Percentiles rank a stretch among this genome's conserved stretches.
Evolutionary conservation across 1,140 invertebrate species (phyloP).

Genomic region (Riptortus pedestris): DNA sequence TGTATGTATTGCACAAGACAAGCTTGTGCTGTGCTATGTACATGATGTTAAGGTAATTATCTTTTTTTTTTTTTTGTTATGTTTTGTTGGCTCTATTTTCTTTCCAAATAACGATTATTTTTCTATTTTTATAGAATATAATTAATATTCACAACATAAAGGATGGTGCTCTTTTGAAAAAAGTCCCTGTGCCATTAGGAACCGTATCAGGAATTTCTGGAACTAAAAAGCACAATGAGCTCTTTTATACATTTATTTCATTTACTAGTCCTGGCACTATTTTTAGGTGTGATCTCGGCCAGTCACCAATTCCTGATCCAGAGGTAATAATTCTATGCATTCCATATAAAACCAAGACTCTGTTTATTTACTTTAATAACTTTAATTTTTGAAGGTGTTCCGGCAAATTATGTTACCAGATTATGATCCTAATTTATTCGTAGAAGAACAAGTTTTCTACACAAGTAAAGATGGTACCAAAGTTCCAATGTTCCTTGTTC

Average conservation of each 20-base stretch:
- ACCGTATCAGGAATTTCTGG: conserved; percentile 75
- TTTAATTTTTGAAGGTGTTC: conserved; percentile 49
- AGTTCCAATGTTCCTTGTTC: conserved; percentile 95
- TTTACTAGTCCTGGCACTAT: conserved; percentile 87
- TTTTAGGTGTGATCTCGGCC: conserved; percentile 72
- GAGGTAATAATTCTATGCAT: no score
- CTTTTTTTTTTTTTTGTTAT: neutral
- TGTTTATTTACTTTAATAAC: neutral
- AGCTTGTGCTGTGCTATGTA: conserved; percentile 83
- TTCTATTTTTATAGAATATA: conserved; percentile 52
- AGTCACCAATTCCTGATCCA: conserved; percentile 46
- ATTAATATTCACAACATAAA: conserved; percentile 69
- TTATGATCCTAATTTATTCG: conserved; percentile 70
- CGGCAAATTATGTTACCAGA: conserved; percentile 73
- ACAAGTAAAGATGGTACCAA: conserved; percentile 87
- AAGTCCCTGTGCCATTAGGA: conserved; percentile 75
- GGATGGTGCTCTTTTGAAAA: conserved; percentile 58
- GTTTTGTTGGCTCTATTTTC: neutral
- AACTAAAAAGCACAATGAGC: conserved; percentile 72
- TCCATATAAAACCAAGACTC: no score
- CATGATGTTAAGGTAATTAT: conserved; percentile 80
- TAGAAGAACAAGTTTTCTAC: conserved; percentile 66
- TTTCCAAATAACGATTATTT: neutral
- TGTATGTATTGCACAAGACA: conserved; percentile 67
- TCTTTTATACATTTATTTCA: conserved; percentile 89